phyloP scores from a whole-genome alignment of 1,140 invertebrate genomes.

The Euglossa dilemma region DNA sequence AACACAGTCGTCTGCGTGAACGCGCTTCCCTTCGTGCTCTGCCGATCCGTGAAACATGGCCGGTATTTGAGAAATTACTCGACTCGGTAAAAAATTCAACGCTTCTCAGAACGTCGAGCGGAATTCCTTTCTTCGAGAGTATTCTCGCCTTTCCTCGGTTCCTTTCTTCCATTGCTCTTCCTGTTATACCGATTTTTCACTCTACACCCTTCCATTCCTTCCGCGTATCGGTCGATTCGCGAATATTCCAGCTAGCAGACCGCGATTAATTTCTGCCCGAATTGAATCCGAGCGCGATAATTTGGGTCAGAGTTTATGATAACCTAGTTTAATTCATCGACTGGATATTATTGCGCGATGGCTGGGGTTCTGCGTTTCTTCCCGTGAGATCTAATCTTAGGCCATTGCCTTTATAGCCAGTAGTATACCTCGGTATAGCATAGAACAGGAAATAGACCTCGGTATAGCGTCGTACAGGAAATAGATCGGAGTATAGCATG shows the following conservation, averaged over 20 bases:
- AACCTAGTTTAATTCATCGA: too few relatives aligned
- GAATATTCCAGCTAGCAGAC: too few relatives aligned
- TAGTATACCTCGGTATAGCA: too few relatives aligned
- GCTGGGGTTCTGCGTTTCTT: too few relatives aligned
- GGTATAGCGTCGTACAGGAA: too few relatives aligned
- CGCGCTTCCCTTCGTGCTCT: background rate
- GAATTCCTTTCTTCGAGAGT: background rate
- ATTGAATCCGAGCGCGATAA: background rate
- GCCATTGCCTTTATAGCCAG: too few relatives aligned
- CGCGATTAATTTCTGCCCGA: background rate
- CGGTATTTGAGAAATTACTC: constrained; percentile 30
- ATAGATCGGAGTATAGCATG: too few relatives aligned
- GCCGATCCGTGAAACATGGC: constrained; percentile 1
- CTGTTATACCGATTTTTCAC: background rate
- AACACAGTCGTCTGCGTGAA: constrained; percentile 19
- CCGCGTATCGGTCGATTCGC: background rate
- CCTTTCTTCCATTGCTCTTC: background rate
- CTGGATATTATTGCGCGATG: too few relatives aligned
- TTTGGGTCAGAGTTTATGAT: background rate
- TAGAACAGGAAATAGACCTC: too few relatives aligned
- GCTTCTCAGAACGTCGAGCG: background rate
- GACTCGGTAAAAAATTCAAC: constrained; percentile 30
- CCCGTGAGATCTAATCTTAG: too few relatives aligned
- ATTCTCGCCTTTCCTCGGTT: constrained; percentile 9
- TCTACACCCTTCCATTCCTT: background rate